Percentiles rank a stretch among this genome's conserved stretches.
Evolutionary conservation across 1,140 invertebrate genomes (phyloP).

Genomic region (Choristoneura fumiferana): DNA sequence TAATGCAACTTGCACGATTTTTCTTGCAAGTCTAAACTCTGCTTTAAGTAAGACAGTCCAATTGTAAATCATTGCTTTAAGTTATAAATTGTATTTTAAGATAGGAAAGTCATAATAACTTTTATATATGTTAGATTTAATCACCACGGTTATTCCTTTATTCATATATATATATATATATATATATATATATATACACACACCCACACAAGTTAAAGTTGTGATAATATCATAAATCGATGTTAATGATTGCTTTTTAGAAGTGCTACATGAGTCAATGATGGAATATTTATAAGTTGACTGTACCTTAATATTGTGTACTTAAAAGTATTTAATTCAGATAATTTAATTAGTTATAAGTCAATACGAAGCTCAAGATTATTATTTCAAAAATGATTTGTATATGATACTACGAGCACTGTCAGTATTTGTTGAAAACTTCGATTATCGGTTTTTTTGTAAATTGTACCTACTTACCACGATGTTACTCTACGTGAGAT

Average conservation of each 20-base stretch:
- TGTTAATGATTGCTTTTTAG: slow-evolving; percentile 21
- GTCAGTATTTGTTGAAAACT: slow-evolving; percentile 1
- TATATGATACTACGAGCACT: background rate
- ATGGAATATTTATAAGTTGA: background rate
- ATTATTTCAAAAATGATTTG: slow-evolving; percentile 14
- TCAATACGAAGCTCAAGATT: slow-evolving; percentile 12
- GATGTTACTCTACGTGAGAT: slow-evolving; percentile 27
- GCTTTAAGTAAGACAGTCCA: slow-evolving; percentile 61
- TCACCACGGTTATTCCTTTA: slow-evolving; percentile 42
- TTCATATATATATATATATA: slow-evolving; percentile 25
- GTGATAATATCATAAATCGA: slow-evolving; percentile 43
- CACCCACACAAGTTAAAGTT: slow-evolving; percentile 49
- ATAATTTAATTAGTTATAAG: slow-evolving; percentile 9
- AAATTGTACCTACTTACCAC: too few species aligned
- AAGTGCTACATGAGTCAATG: slow-evolving; percentile 5
- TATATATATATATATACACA: slow-evolving; percentile 21
- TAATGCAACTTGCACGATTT: too few species aligned
- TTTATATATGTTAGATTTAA: slow-evolving; percentile 39
- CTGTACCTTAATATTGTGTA: slow-evolving; percentile 2
- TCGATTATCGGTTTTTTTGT: background rate
- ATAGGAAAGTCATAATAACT: slow-evolving; percentile 47
- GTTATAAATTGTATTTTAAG: slow-evolving; percentile 38
- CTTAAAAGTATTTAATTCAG: slow-evolving; percentile 13
- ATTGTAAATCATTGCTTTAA: slow-evolving; percentile 38
- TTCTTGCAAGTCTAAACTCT: too few species aligned